phyloP scores from a whole-genome alignment of 92 coral and sea anemone species.

The Phenganax marumi region DNA sequence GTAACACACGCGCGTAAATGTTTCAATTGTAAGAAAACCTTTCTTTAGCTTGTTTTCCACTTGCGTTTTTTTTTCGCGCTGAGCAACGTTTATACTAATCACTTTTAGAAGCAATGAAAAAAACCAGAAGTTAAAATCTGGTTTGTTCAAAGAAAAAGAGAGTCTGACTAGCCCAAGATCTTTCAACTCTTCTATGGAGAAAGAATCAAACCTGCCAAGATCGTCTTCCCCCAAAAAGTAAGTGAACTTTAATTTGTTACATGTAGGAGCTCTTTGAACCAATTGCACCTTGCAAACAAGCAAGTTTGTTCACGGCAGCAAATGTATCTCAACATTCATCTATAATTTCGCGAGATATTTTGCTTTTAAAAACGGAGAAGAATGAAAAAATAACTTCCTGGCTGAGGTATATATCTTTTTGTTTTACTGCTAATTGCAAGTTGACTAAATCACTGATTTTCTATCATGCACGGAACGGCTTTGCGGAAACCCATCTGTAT shows the following conservation, averaged over 20 bases:
- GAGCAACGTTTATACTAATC: neutral
- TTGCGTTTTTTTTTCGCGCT: neutral
- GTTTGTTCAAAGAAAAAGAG: slow-evolving; percentile 1
- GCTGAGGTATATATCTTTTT: too few species aligned
- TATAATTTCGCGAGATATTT: too few species aligned
- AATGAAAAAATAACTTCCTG: too few species aligned
- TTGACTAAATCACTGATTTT: too few species aligned
- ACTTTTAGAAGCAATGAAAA: slow-evolving; percentile 34
- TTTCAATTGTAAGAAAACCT: too few species aligned
- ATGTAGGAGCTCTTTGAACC: neutral
- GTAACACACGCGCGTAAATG: too few species aligned
- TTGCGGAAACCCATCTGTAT: too few species aligned
- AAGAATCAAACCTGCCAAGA: neutral
- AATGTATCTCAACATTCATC: too few species aligned
- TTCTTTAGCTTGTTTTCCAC: too few species aligned
- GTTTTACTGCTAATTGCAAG: too few species aligned
- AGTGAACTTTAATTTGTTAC: neutral
- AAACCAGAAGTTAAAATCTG: neutral
- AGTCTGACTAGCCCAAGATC: slow-evolving; percentile 14
- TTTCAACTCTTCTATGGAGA: neutral
- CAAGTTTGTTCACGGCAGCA: neutral
- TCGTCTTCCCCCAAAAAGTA: slow-evolving; percentile 19
- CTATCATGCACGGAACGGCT: too few species aligned
- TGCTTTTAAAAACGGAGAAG: too few species aligned
- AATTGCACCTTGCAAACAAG: neutral